Conservation (phyloP, 2,888 invertebrate genomes). For the Lasioglossum villosulum region DNA sequence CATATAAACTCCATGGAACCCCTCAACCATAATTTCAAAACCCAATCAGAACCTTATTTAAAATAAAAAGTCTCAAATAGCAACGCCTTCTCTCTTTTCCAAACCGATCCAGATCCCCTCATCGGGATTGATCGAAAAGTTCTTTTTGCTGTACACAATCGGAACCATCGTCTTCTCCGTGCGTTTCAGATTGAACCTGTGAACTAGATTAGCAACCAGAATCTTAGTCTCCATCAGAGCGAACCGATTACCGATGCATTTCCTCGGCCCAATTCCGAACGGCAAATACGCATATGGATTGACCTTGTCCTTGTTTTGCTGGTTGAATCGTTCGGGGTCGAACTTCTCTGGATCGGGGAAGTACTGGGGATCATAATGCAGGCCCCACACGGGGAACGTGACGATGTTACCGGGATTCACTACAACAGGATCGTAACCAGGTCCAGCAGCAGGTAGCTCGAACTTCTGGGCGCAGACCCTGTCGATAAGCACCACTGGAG, state of each 20-base stretch:
- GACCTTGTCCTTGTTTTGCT: conserved; percentile 68
- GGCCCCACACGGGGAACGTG: conserved; percentile 65
- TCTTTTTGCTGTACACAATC: conserved; percentile 62
- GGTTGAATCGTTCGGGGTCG: conserved; percentile 74
- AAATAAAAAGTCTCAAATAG: background rate
- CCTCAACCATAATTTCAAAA: background rate
- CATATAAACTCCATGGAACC: background rate
- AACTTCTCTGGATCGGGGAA: conserved; percentile 74
- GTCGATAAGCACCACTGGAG: conserved; percentile 85
- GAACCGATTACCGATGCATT: conserved; percentile 76
- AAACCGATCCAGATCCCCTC: conserved; percentile 70
- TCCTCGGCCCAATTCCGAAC: conserved; percentile 75
- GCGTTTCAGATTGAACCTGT: conserved; percentile 70
- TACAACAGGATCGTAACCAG: conserved; percentile 34
- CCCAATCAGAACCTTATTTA: background rate
- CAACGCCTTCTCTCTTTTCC: conserved; percentile 43
- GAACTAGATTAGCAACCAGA: conserved; percentile 67
- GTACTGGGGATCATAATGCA: conserved; percentile 74
- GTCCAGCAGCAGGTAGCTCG: conserved; percentile 79
- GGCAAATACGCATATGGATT: conserved; percentile 71
- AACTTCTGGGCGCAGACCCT: conserved; percentile 85
- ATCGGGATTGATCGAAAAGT: conserved; percentile 52
- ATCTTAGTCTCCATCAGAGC: conserved; percentile 77
- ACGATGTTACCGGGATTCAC: conserved; percentile 56
- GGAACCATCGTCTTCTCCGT: conserved; percentile 83